phyloP scores from a whole-genome alignment of 2,888 invertebrate species.

The Drosophila lacicola region DNA sequence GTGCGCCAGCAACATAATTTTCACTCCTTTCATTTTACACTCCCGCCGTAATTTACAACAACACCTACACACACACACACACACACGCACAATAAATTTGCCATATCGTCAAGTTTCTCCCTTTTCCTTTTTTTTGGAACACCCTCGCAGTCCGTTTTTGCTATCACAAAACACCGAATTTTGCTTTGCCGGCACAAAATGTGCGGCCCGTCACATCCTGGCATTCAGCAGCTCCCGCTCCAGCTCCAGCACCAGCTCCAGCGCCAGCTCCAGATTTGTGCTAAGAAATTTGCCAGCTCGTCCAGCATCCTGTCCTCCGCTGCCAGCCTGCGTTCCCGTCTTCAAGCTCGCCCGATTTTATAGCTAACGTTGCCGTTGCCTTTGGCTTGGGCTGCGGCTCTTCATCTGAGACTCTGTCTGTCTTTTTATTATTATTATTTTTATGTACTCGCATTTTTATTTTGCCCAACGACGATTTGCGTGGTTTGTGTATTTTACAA shows the following conservation, averaged over 20 bases:
- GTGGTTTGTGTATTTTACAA: conserved; percentile 75
- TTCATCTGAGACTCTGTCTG: conserved; percentile 9
- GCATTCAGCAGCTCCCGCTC: not conserved
- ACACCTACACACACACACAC: conserved; percentile 17
- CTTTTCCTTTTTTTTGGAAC: not conserved
- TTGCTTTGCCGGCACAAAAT: conserved; percentile 54
- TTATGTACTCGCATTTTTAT: conserved; percentile 76
- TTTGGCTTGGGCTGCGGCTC: conserved; percentile 11
- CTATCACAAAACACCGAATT: conserved; percentile 21
- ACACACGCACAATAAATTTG: conserved; percentile 46
- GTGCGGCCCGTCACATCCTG: conserved; percentile 19
- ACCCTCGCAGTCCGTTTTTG: not conserved
- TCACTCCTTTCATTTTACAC: conserved; percentile 46
- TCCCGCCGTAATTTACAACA: conserved; percentile 29
- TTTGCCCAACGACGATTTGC: conserved; percentile 54
- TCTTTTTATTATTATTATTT: conserved; percentile 69
- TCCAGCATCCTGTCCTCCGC: conserved; percentile 13
- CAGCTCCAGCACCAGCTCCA: not conserved
- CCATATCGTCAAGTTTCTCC: conserved; percentile 31
- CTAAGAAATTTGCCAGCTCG: conserved; percentile 27
- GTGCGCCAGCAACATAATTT: conserved; percentile 49
- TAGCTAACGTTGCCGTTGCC: not conserved
- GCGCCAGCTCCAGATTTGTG: conserved; percentile 27
- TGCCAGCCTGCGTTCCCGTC: not conserved
- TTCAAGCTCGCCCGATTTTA: not conserved